Evolutionary conservation across 2,888 invertebrate genomes (phyloP), one percentile per base, ranked within the genome.

Genomic region (Diarsia dahlii): DNA sequence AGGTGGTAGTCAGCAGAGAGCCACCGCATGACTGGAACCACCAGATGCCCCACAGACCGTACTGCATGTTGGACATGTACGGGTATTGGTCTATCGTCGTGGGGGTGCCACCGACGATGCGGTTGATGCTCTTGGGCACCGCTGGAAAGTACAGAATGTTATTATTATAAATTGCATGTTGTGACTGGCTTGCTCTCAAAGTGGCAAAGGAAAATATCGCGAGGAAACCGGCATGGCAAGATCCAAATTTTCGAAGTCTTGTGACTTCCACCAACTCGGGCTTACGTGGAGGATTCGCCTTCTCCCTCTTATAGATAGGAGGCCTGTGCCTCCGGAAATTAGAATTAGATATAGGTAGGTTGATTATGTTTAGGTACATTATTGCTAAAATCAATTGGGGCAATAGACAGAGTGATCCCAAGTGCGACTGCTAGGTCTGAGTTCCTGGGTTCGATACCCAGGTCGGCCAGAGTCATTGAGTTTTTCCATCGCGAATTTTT

Each of bases 61-160:
- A 91, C 80, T 92, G 90, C 92, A 94, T 91, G 85, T 91, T 93
- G 77, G 91, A 82, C 92, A 94, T 94, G 88, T 88, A 94, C 0
- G 94, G 94, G 84, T 93, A 94, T 1, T 78, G 23, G 0, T 92
- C 85, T 3, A 95, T 78, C 0, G 86, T 87, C 15, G 93, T 92
- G 3, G 84, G 67, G 1, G 76, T 50, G 3, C 95, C 95, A 10
- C 94, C 94, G 3, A 94, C 93, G 60, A 94, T 94, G 39, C 93
- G 93, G 66, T 75, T 84, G 46, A 71, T 58, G 13, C 64, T 84
- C 78, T 87, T 88, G 4, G 92, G 92, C 39, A 87, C 89, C 88
- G 94, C 94, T 93, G 84, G 45, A 69, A 45, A 18, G 15, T 15
- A 28, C 5, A 62, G 8, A 73, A 52, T 13, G 52, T 50, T 56